Percentiles rank a stretch among this genome's conserved stretches.
These are phyloP conservation scores for Gandaritis pyraliata DNA, from an alignment of 2,888 invertebrate species.

Conservation along the genomic window DNA sequence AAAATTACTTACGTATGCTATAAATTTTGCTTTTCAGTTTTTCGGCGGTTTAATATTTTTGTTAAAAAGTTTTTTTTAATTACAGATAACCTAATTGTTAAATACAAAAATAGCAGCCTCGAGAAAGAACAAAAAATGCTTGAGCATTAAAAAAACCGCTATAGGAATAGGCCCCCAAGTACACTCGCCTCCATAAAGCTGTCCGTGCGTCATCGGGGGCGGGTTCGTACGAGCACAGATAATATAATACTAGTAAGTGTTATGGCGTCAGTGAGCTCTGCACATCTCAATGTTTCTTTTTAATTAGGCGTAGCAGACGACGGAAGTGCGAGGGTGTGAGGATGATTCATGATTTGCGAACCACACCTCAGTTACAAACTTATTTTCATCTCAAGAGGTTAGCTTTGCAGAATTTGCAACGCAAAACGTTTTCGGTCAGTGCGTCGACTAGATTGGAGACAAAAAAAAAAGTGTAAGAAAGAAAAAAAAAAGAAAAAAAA, in stretches of 20 bases:
- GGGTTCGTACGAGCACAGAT: conserved; percentile 65
- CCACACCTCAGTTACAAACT: conserved; percentile 19
- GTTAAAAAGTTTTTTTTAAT: too few species aligned
- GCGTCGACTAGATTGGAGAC: neutral
- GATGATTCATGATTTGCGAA: conserved; percentile 55
- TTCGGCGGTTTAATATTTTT: too few species aligned
- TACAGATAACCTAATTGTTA: too few species aligned
- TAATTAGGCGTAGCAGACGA: conserved; percentile 55
- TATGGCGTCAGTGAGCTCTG: conserved; percentile 61
- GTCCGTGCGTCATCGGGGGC: conserved; percentile 76
- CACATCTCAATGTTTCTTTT: conserved; percentile 47
- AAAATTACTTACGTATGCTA: too few species aligned
- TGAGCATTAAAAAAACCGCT: conserved; percentile 3
- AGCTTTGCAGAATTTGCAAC: neutral
- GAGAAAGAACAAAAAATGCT: too few species aligned
- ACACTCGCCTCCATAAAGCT: conserved; percentile 64
- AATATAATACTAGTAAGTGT: too few species aligned
- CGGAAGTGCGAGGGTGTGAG: conserved; percentile 58
- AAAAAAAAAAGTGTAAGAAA: too few species aligned
- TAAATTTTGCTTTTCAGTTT: too few species aligned
- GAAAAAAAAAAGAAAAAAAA: too few species aligned
- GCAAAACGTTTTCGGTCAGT: neutral
- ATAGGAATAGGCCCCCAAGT: conserved; percentile 43
- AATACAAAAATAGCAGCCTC: too few species aligned
- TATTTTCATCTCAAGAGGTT: conserved; percentile 19